A percentile compares a stretch with the other conserved stretches of the same genome.
Evolutionary conservation across 2,113 vertebrate genomes (phyloP).

Genomic region (Onychostruthus taczanowskii): DNA sequence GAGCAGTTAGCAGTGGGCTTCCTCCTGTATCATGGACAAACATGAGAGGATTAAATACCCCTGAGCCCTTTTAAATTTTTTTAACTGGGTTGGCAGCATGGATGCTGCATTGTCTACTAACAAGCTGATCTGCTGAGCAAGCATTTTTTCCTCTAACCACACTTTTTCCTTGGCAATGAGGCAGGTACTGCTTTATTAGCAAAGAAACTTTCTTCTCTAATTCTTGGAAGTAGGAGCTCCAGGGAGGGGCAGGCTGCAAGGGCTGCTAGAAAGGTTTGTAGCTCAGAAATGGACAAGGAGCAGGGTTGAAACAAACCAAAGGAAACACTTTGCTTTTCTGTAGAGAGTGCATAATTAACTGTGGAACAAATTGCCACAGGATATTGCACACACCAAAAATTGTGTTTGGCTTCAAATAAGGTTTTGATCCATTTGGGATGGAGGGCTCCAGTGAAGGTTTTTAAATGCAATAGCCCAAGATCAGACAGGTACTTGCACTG

Average conservation of each 20-base stretch:
- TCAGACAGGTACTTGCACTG: not conserved
- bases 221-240: slow-evolving; percentile 41
- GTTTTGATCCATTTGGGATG: not conserved
- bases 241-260: not conserved
- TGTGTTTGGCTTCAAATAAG: not conserved
- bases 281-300: not conserved
- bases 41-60: not conserved
- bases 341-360: not conserved
- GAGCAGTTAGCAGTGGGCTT: not conserved
- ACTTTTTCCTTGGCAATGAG: slow-evolving; percentile 12
- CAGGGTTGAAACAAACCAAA: slow-evolving; percentile 5
- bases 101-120: slow-evolving; percentile 5
- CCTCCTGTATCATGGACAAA: not conserved
- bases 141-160: not conserved
- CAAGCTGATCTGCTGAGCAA: slow-evolving; percentile 39
- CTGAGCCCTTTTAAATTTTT: not conserved
- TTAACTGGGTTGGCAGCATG: not conserved
- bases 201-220: slow-evolving; percentile 46
- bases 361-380: not conserved
- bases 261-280: not conserved
- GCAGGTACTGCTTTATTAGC: slow-evolving; percentile 1
- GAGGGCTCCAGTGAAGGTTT: not conserved
- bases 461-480: not conserved
- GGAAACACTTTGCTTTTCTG: not conserved
- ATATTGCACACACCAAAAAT: not conserved